Evolutionary conservation across 2,797 vertebrate species (phyloP), one percentile per base, ranked within the genome.

Genomic region (Arnoldichthys spilopterus): DNA sequence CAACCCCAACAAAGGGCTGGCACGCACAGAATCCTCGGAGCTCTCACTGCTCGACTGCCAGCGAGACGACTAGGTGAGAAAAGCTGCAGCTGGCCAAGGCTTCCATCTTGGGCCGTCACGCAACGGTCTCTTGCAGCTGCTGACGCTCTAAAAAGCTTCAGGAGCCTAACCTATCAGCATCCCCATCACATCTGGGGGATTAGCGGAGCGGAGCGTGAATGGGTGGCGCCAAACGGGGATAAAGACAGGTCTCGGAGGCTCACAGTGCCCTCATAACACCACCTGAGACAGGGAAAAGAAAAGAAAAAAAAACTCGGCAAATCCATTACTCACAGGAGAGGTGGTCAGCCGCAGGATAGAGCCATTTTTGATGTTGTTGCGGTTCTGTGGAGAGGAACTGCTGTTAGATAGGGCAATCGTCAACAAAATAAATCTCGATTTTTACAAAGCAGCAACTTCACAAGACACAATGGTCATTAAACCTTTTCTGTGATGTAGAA

Each of bases 401-500:
- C 32, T 40, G 3, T 9, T 62, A 54, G 30, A 54, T 7, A 69
- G 16, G 6, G 26, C 43, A 20, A 49, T 30, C 64, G 13, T 13
- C 4, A 26, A 37, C 15, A 22, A 40, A 71, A 63, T 13, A 20
- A n/a, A 26, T 59, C 26, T 16, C 13, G 1, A 34, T 3, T 59
- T 77, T 28, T 47, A 26, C 20, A 24, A 69, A 69, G 26, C 47
- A 63, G 45, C 30, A 54, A 12, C 11, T 70, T 12, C 6, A 22
- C 26, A 13, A 34, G 9, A 61, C 37, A 16, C 3, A 15, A 1
- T 18, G 2, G 37, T n/a, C 68, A 85, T 43, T 40, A 40, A 67
- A 98, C 98, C 96, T 99, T 99, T 92, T 99, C 98, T 0, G 98
- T 99, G 90, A 99, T 99, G 89, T 99, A 99, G 91, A 97, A 97